Base-by-base conservation (phyloP, 2,797 vertebrate genomes). In the Salarias fasciatus region DNA sequence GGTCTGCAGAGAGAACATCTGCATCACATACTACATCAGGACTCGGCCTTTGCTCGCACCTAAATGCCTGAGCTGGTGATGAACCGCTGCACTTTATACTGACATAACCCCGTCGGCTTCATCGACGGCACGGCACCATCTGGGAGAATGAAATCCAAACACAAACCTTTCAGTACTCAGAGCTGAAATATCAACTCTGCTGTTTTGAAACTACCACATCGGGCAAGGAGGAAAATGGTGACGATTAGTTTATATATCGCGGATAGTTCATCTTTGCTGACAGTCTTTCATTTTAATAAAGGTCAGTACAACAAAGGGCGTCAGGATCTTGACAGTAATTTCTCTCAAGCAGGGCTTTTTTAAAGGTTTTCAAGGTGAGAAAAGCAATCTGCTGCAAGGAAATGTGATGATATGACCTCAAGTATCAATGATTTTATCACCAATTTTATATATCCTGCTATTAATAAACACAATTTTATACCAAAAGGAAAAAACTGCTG, bases 1-100 rank as follows among this genome's bases (percentile, higher is more conserved):
- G 65, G 83, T 80, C 86, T 80, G 59, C 83, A 79, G 80, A 82
- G 82, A 55, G 75, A 87, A 85, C 88, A 88, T 88, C 85, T 89
- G 87, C 75, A 88, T 77, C 63, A 53, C 73, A 63, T 48, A 60
- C 71, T 59, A 78, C 77, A 69, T 58, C 45, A 52, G 67, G 70
- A 72, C 75, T 59, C 44, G 11, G 71, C 84, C 83, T 71, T 50
- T 15, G 41, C 72, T 68, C 51, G 31, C 77, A 83, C 80, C 84
- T 77, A 61, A 75, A 60, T 68, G 60, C 78, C 79, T 58, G 78
- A 75, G 75, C 64, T 37, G 46, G 40, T 53, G 52, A 58, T 64
- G 71, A 80, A 73, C 57, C 63, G 5, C 60, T 71, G 66, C 59
- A 63, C 69, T 77, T 73, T 72, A 67, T 47, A 69, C 60, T 9